phyloP scores from a whole-genome alignment of 2,797 vertebrate species.

The Sebastes alutus region DNA sequence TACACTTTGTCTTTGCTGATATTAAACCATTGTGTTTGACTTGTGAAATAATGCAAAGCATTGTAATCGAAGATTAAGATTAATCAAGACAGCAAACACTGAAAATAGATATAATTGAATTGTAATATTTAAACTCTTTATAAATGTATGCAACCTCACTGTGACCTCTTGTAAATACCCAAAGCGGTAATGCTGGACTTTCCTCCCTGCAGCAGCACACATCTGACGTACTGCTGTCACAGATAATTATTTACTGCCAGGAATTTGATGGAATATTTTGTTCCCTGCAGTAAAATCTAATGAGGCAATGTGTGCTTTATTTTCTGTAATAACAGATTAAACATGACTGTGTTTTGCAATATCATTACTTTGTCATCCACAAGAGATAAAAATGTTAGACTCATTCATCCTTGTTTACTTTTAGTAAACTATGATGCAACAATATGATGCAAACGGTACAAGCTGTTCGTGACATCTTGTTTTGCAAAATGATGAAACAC shows the following conservation, averaged over 20 bases:
- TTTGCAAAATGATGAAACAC: neutral
- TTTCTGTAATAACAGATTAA: conserved; percentile 6
- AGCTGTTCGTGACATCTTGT: neutral
- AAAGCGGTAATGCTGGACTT: conserved; percentile 34
- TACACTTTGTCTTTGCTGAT: neutral
- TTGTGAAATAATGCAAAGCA: neutral
- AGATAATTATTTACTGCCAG: neutral
- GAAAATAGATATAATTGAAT: neutral
- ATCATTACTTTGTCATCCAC: neutral
- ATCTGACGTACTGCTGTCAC: neutral
- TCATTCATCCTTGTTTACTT: neutral
- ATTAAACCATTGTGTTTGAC: neutral
- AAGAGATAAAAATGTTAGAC: neutral
- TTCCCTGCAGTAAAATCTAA: neutral
- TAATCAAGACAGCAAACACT: neutral
- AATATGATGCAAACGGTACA: conserved; percentile 13
- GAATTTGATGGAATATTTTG: neutral
- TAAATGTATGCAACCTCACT: neutral
- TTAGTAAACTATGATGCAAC: conserved; percentile 11
- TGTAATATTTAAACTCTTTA: neutral
- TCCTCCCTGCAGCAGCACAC: conserved; percentile 3
- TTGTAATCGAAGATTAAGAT: neutral
- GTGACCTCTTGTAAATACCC: conserved; percentile 7
- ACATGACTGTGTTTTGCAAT: neutral
- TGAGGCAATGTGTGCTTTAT: neutral